Evolutionary conservation across 2,113 vertebrate species (phyloP).

Genomic region (Merops nubicus): DNA sequence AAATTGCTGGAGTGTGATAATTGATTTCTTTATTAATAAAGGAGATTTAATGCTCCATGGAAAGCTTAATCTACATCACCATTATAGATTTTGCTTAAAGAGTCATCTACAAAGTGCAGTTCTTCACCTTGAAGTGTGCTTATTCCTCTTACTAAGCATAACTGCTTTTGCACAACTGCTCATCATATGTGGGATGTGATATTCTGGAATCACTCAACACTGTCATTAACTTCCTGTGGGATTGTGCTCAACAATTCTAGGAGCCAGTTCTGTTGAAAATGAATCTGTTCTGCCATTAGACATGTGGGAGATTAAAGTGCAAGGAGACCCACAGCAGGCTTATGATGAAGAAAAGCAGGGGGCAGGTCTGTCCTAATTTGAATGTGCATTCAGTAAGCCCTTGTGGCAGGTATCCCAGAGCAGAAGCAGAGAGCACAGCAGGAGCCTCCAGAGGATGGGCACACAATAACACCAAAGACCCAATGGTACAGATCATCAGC

Average conservation of each 20-base stretch:
- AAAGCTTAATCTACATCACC: slow-evolving; percentile 32
- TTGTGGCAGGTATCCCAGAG: fast-evolving
- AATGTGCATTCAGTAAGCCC: fast-evolving
- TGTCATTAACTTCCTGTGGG: slow-evolving; percentile 6
- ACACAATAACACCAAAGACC: fast-evolving
- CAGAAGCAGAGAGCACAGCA: too few species aligned
- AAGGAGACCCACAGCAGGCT: neutral
- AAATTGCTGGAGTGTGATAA: slow-evolving; percentile 63
- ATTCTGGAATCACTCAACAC: neutral
- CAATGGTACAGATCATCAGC: fast-evolving
- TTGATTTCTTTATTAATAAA: slow-evolving; percentile 70
- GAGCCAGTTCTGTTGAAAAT: neutral
- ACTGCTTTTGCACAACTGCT: neutral
- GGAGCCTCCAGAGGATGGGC: neutral
- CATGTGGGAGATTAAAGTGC: neutral
- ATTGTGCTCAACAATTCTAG: neutral
- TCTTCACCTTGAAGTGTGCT: slow-evolving; percentile 41
- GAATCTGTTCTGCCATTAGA: neutral
- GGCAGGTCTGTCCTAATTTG: neutral
- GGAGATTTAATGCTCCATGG: slow-evolving; percentile 40
- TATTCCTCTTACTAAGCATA: slow-evolving; percentile 28
- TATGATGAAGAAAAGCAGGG: neutral
- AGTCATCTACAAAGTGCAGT: neutral
- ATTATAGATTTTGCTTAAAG: slow-evolving; percentile 7
- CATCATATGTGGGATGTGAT: neutral